Evolutionary conservation across 1,140 invertebrate species (phyloP), one percentile per base, ranked within the genome.

Genomic region (Eumaeus atala): DNA sequence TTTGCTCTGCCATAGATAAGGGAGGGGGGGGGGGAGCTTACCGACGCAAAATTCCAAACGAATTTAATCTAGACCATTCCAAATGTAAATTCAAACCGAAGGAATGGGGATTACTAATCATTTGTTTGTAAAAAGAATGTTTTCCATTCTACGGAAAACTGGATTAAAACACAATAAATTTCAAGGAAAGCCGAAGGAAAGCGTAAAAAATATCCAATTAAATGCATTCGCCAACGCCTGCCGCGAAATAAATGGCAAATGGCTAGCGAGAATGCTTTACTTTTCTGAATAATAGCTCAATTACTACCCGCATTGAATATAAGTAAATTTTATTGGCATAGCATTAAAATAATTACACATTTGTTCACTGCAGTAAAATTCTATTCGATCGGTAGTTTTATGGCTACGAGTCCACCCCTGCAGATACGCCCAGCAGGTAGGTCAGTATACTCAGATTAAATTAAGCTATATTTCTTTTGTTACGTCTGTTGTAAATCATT

Each of bases 81-180:
- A 61, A 66, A 61, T 68, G 74, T 66, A 70, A 73, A 79, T 68
- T 66, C n/a, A n/a, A n/a, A n/a, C n/a, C n/a, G n/a, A n/a, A n/a
- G n/a, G n/a, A n/a, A n/a, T n/a, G n/a, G n/a, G n/a, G n/a, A n/a
- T n/a, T n/a, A n/a, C n/a, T n/a, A n/a, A n/a, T n/a, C n/a, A n/a
- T 66, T 42, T 40, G 21, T 52, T 52, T 52, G 51, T 28, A 9
- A 40, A 38, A 42, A 52, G 21, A 55, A 55, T 47, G 53, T 17
- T 55, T 55, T 48, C 53, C 35, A 55, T 48, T 55, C 48, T n/a
- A n/a, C n/a, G n/a, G n/a, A n/a, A n/a, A n/a, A 55, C 14, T 47
- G 44, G 53, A 55, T 55, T 48, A 55, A 48, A 55, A 55, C 12
- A 35, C 53, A 55, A 55, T 55, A 48, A 55, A 48, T 55, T 55